A percentile compares a stretch with the other conserved stretches of the same genome.
phyloP scores from a whole-genome alignment of 1,140 invertebrate species.

The Radopholus similis region DNA sequence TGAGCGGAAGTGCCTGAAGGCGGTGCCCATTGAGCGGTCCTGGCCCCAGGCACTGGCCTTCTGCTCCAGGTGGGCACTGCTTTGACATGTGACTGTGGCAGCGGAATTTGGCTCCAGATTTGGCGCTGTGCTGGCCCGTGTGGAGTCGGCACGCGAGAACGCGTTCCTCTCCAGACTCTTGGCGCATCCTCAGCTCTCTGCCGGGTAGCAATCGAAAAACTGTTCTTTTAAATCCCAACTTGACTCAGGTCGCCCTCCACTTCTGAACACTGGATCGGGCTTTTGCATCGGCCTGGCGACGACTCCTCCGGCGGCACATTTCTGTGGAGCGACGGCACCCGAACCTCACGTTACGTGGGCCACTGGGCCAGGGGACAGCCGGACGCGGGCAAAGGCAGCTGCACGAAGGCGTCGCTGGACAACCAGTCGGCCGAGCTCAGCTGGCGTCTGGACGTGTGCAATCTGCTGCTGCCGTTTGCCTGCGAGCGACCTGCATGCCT shows the following conservation, averaged over 20 bases:
- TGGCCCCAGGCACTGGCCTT: slow-evolving; percentile 56
- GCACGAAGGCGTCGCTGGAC: slow-evolving; percentile 68
- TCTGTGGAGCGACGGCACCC: slow-evolving; percentile 76
- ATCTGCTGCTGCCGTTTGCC: slow-evolving; percentile 86
- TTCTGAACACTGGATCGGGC: slow-evolving; percentile 33
- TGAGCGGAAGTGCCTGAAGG: slow-evolving; percentile 45
- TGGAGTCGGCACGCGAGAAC: slow-evolving; percentile 52
- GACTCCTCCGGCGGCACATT: slow-evolving; percentile 25
- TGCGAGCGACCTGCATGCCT: slow-evolving; percentile 86
- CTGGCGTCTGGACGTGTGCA: slow-evolving; percentile 68
- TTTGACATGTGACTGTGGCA: neutral
- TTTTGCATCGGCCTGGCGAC: slow-evolving; percentile 9
- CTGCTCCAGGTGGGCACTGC: slow-evolving; percentile 42
- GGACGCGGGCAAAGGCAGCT: slow-evolving; percentile 77
- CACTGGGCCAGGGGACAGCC: slow-evolving; percentile 71
- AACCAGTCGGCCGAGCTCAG: slow-evolving; percentile 11
- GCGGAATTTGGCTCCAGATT: slow-evolving; percentile 37
- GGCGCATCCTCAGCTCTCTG: slow-evolving; percentile 36
- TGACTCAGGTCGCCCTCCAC: neutral
- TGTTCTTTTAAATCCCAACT: neutral
- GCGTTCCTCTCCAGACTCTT: slow-evolving; percentile 43
- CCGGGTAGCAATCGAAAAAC: slow-evolving; percentile 3
- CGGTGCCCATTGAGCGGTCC: slow-evolving; percentile 45
- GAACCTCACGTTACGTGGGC: slow-evolving; percentile 82
- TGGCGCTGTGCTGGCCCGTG: slow-evolving; percentile 45